These are phyloP conservation scores for Toxotes lorentzi DNA, from an alignment of 2,797 vertebrate species.

Conservation along the genomic window DNA sequence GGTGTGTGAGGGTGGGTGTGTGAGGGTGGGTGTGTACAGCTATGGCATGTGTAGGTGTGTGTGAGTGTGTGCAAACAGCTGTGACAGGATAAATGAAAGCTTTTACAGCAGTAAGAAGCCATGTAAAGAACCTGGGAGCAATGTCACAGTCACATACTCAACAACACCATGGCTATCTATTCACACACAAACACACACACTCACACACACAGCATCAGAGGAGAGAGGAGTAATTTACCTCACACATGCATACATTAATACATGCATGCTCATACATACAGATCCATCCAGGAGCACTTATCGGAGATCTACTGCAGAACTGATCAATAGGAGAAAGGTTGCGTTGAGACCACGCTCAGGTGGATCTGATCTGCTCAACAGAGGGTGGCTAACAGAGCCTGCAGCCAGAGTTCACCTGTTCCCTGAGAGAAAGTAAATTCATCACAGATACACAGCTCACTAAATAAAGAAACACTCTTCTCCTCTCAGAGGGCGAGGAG, in stretches of 20 bases:
- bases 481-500: too few species aligned
- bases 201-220: not conserved
- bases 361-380: too few species aligned
- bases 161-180: conserved; percentile 20
- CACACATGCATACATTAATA: conserved; percentile 15
- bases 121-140: conserved; percentile 80
- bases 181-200: not conserved
- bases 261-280: conserved; percentile 12
- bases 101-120: conserved; percentile 86
- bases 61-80: conserved; percentile 20
- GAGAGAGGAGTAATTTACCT: not conserved
- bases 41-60: not conserved
- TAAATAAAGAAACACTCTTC: too few species aligned
- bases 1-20: too few species aligned
- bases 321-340: not conserved
- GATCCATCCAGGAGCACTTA: not conserved
- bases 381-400: too few species aligned
- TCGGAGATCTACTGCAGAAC: not conserved
- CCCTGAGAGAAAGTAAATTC: too few species aligned
- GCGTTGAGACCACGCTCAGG: too few species aligned
- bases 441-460: too few species aligned
- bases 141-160: conserved; percentile 76
- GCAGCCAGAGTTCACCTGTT: too few species aligned
- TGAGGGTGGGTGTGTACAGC: not conserved
- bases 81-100: conserved; percentile 89